Conservation (phyloP, 2,888 invertebrate species). For the Odontothrips loti region DNA sequence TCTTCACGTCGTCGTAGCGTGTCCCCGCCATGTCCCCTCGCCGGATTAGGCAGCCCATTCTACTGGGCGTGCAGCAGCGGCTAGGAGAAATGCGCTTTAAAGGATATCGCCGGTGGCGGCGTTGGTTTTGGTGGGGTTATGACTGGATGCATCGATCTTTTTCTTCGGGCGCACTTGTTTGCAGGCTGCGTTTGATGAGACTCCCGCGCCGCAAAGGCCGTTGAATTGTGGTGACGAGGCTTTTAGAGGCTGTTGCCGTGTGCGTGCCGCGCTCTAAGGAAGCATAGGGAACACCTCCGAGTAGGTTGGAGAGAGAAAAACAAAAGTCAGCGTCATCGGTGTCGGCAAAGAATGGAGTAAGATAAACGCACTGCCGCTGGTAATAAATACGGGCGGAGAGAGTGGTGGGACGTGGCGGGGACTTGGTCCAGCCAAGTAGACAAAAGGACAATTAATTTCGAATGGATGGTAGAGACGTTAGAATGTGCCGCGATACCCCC, state of each 20-base stretch:
- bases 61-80: not conserved
- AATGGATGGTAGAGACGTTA: not conserved
- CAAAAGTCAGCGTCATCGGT: slow-evolving; percentile 4
- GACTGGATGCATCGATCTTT: not conserved
- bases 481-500: not conserved
- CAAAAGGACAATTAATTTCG: slow-evolving; percentile 22
- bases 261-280: no score
- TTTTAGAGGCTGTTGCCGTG: no score
- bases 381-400: not conserved
- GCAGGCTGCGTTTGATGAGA: not conserved
- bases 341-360: slow-evolving; percentile 14
- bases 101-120: not conserved
- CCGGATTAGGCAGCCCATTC: not conserved
- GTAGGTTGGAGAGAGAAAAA: slow-evolving; percentile 9
- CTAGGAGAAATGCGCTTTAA: not conserved
- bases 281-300: not conserved
- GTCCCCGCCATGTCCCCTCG: not conserved
- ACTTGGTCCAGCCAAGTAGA: not conserved
- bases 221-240: not conserved
- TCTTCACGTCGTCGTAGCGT: slow-evolving; percentile 16
- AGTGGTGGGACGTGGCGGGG: not conserved
- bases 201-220: not conserved
- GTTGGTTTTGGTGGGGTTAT: not conserved
- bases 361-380: not conserved
- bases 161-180: not conserved